Percentiles rank a stretch among this genome's conserved stretches.
phyloP scores from a whole-genome alignment of 2,113 vertebrate species.

The Numida meleagris region DNA sequence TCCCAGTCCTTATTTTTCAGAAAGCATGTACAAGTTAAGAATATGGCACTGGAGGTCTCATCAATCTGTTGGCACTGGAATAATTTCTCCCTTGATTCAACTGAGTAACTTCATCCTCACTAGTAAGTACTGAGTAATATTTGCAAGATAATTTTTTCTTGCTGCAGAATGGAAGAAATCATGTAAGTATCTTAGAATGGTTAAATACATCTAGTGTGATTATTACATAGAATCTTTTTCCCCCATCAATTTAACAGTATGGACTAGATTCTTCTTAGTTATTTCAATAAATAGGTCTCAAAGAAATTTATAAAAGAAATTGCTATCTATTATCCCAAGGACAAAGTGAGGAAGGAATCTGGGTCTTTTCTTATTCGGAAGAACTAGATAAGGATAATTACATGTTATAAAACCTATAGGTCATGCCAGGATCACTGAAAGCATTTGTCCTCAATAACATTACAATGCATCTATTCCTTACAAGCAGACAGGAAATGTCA shows the following conservation, averaged over 20 bases:
- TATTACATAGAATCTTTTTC: background rate
- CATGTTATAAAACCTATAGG: background rate
- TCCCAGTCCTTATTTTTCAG: background rate
- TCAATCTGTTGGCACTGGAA: background rate
- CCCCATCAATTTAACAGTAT: background rate
- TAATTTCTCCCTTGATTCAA: background rate
- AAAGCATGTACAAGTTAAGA: background rate
- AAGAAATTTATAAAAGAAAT: background rate
- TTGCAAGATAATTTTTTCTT: background rate
- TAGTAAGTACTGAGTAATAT: background rate
- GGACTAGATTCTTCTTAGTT: background rate
- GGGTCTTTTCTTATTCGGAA: background rate
- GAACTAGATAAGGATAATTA: background rate
- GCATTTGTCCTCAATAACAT: background rate
- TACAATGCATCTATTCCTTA: background rate
- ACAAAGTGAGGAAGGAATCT: background rate
- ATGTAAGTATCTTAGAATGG: background rate
- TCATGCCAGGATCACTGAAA: background rate
- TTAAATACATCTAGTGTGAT: background rate
- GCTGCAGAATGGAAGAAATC: background rate
- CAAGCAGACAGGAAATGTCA: background rate
- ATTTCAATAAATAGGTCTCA: background rate
- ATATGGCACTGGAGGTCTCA: background rate
- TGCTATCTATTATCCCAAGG: rapidly evolving
- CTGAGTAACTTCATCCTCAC: background rate